Base-by-base conservation (phyloP, 2,888 invertebrate genomes). In the Hoplodrina ambigua region DNA sequence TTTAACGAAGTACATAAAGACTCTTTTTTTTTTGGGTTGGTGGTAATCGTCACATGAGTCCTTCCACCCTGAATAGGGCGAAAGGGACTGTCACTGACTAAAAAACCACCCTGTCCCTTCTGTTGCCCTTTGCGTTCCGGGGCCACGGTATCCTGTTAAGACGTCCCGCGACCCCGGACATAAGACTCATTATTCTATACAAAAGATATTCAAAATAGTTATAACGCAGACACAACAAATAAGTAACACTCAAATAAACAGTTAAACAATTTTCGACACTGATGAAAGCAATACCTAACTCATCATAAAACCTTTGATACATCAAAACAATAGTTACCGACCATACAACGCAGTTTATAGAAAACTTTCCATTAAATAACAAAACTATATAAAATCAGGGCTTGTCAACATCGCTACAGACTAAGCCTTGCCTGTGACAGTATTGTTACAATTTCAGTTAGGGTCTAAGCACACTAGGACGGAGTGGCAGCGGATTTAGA, bases 401-500 rank as follows among this genome's bases (percentile, higher is more conserved):
- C 62, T 17, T 61, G 46, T 66, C 46, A 44, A 37, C n/a, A n/a
- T 56, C 30, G 25, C 11, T 58, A 41, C 10, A 41, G 13, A 75
- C 53, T 33, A 19, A 15, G 50, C 17, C 41, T 56, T 73, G 73
- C 6, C 13, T 13, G 8, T 70, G 81, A 72, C 83, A 70, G 66
- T 59, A 68, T 78, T 70, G 67, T 68, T 56, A 52, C 49, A 54
- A 56, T 72, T 72, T 68, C 49, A 72, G 64, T 69, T 2, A 25
- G 25, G 25, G 25, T 2, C 25, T 25, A 25, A 2, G 25, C 25
- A 25, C 25, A 25, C 25, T 2, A 2, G 1, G 25, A 25, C 25
- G 25, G 25, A 25, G 25, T 25, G 25, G 25, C 25, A 25, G 25
- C 25, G 25, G 25, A 25, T 25, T 25, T 25, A 1, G 2, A 25